phyloP scores from a whole-genome alignment of 53 echinoderm and acorn worm species.

The Patiria pectinifera region DNA sequence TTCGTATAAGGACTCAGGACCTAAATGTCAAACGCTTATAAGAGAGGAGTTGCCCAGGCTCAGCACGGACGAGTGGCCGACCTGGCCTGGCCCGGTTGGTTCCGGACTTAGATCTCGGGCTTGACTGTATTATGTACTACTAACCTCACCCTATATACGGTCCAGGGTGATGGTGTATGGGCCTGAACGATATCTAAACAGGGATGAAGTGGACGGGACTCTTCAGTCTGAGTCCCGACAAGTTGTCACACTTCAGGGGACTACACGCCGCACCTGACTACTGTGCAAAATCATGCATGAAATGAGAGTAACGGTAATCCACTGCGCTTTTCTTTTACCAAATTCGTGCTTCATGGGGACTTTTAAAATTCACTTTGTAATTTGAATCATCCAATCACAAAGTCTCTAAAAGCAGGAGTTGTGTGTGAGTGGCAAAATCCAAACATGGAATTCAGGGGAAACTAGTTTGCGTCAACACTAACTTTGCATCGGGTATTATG shows the following conservation, averaged over 20 bases:
- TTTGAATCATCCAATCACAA: no score
- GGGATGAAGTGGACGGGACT: slow-evolving; percentile 41
- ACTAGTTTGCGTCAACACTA: no score
- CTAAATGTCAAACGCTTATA: no score
- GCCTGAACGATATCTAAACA: slow-evolving; percentile 50
- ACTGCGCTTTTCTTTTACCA: no score
- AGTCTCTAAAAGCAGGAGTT: no score
- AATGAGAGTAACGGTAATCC: no score
- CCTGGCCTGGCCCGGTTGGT: not conserved
- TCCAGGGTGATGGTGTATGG: slow-evolving; percentile 54
- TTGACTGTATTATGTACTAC: not conserved
- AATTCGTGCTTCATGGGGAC: no score
- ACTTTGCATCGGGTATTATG: not conserved
- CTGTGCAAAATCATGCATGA: not conserved
- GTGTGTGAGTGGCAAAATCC: no score
- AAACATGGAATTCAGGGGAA: no score
- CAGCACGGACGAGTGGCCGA: not conserved
- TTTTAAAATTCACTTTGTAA: no score
- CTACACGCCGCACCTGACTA: slow-evolving; percentile 42
- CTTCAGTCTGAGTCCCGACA: slow-evolving; percentile 38
- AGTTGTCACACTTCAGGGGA: slow-evolving; percentile 42
- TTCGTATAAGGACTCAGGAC: no score
- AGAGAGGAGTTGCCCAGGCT: not conserved
- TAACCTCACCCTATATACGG: not conserved
- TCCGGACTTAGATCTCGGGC: not conserved